These are phyloP conservation scores for Calliscelio sp. DNA, from an alignment of 2,888 invertebrate genomes.

Conservation along the genomic window DNA sequence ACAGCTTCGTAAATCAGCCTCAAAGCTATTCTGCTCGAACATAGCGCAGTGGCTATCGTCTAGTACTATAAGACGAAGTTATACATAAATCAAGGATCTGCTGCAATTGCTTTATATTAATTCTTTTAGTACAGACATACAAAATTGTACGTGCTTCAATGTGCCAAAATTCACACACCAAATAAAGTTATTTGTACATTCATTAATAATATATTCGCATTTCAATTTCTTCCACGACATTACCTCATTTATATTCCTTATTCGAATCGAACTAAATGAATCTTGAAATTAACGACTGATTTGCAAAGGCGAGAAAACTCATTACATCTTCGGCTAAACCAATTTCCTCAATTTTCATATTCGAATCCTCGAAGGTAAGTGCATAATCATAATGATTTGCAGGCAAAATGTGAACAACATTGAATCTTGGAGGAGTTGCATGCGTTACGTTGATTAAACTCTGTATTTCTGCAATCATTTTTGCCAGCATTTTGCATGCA, in stretches of 20 bases:
- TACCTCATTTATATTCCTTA: slow-evolving; percentile 21
- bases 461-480: slow-evolving; percentile 10
- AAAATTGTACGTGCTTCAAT: too few species aligned
- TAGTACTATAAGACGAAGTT: slow-evolving; percentile 79
- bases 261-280: slow-evolving; percentile 34
- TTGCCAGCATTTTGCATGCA: slow-evolving; percentile 17
- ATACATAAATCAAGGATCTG: slow-evolving; percentile 57
- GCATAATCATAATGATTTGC: slow-evolving; percentile 54
- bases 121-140: slow-evolving; percentile 42
- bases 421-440: slow-evolving; percentile 18
- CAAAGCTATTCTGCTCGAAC: slow-evolving; percentile 77
- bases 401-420: slow-evolving; percentile 29
- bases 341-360: slow-evolving; percentile 66
- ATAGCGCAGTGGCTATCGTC: slow-evolving; percentile 76
- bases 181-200: slow-evolving; percentile 27
- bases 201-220: neutral
- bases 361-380: slow-evolving; percentile 41
- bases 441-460: neutral
- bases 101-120: slow-evolving; percentile 53
- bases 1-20: slow-evolving; percentile 77
- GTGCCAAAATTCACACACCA: neutral
- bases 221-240: slow-evolving; percentile 10
- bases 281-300: slow-evolving; percentile 61
- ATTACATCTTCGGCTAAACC: slow-evolving; percentile 65
- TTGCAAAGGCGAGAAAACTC: slow-evolving; percentile 64